phyloP scores from a whole-genome alignment of 2,797 vertebrate species.

The Macroramphosus scolopax region DNA sequence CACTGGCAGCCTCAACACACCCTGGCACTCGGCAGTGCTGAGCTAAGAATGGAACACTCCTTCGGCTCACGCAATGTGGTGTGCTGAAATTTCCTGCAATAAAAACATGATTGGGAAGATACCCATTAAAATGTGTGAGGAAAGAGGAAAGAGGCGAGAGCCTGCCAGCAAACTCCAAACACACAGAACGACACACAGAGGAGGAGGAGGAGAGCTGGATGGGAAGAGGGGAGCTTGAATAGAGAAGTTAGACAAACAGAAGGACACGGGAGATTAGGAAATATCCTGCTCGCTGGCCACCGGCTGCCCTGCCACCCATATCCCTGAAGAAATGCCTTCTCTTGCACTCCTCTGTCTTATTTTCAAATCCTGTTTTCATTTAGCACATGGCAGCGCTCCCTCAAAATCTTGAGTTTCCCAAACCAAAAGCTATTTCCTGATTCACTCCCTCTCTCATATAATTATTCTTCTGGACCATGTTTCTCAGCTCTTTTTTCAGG shows the following conservation, averaged over 20 bases:
- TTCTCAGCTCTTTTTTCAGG: conserved; percentile 49
- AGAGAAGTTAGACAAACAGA: conserved; percentile 18
- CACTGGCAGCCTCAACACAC: conserved; percentile 66
- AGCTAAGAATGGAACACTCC: conserved; percentile 80
- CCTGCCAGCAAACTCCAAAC: conserved; percentile 25
- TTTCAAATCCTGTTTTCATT: conserved; percentile 75
- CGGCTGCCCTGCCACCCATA: conserved; percentile 49
- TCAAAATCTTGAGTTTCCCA: conserved; percentile 72
- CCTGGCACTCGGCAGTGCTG: conserved; percentile 69
- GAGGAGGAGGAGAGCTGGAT: conserved; percentile 1
- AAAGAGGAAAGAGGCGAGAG: conserved; percentile 43
- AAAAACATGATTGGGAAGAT: conserved; percentile 81
- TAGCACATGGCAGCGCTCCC: conserved; percentile 76
- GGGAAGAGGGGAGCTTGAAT: conserved; percentile 2
- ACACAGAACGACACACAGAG: conserved; percentile 11
- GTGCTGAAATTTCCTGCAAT: conserved; percentile 82
- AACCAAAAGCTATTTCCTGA: conserved; percentile 81
- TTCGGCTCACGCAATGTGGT: conserved; percentile 82
- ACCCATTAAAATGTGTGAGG: conserved; percentile 73
- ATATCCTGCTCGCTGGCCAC: conserved; percentile 54
- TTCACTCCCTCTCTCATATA: conserved; percentile 79
- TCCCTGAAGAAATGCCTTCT: conserved; percentile 13
- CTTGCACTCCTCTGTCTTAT: conserved; percentile 26
- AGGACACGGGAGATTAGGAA: conserved; percentile 13
- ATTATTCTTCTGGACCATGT: conserved; percentile 73